phyloP scores from a whole-genome alignment of 2,113 vertebrate genomes.

The Hyperoodon ampullatus region DNA sequence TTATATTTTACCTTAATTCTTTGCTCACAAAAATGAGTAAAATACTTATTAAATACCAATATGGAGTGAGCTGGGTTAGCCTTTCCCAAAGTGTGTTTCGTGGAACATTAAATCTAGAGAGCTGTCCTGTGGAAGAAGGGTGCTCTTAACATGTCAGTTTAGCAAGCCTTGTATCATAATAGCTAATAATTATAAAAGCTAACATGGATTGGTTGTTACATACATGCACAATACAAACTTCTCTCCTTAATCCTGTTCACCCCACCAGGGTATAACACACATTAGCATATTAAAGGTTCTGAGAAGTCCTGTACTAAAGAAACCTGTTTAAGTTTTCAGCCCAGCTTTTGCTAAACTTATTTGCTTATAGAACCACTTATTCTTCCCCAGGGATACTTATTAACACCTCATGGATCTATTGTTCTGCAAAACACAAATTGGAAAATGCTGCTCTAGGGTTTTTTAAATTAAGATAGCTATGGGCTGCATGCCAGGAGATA shows the following conservation, averaged over 20 bases:
- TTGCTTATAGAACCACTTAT: not conserved
- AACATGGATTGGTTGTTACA: not conserved
- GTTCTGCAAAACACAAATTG: conserved; percentile 32
- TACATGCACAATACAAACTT: not conserved
- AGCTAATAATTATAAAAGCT: not conserved
- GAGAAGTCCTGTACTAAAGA: conserved; percentile 51
- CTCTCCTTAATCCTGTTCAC: not conserved
- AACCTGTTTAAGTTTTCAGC: not conserved
- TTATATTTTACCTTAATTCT: conserved; percentile 14
- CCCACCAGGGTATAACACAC: not conserved
- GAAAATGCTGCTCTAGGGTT: conserved; percentile 39
- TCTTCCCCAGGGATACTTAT: not conserved
- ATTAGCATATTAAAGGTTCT: conserved; percentile 31
- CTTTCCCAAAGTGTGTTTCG: not conserved
- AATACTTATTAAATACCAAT: not conserved
- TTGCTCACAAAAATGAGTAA: conserved; percentile 20
- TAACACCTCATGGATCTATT: conserved; percentile 15
- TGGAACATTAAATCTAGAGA: not conserved
- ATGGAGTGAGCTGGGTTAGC: not conserved
- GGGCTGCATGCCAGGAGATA: not conserved
- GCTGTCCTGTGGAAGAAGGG: not conserved
- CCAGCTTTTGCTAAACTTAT: not conserved
- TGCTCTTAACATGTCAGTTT: not conserved
- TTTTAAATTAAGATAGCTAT: conserved; percentile 65
- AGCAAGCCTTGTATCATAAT: not conserved